A percentile compares a stretch with the other conserved stretches of the same genome.
Conservation (phyloP, 2,888 invertebrate genomes). For the Cheilosia vernalis region DNA sequence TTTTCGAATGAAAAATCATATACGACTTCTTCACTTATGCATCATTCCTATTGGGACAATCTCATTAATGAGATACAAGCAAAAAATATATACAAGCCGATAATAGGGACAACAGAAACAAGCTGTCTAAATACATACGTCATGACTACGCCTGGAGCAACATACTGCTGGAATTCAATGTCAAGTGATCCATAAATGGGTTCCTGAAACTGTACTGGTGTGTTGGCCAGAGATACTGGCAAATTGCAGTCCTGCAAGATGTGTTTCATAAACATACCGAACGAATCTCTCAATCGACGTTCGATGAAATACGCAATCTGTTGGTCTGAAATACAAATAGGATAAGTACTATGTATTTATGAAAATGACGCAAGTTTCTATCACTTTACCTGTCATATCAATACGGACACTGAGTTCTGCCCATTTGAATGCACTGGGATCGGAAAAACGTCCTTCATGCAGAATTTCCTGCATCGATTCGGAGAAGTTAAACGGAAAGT, state of each 20-base stretch:
- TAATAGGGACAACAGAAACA: not conserved
- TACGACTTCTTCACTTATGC: too few relatives aligned
- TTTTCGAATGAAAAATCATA: too few relatives aligned
- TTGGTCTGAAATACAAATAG: conserved; percentile 86
- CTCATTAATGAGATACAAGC: too few relatives aligned
- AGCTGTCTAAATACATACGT: conserved; percentile 85
- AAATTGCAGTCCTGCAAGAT: conserved; percentile 87
- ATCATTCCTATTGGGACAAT: not conserved
- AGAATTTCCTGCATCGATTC: conserved; percentile 85
- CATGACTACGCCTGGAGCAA: conserved; percentile 93
- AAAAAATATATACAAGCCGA: not conserved
- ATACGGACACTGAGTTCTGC: conserved; percentile 89
- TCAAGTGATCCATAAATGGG: conserved; percentile 89
- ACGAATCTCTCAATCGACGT: conserved; percentile 87
- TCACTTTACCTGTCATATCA: conserved; percentile 89
- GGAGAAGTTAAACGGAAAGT: conserved; percentile 90
- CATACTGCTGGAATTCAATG: conserved; percentile 90
- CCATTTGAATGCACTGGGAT: conserved; percentile 84
- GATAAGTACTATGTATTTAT: not conserved
- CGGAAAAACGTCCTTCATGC: conserved; percentile 85
- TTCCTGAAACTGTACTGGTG: conserved; percentile 88
- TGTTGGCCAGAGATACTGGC: conserved; percentile 84
- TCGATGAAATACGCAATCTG: conserved; percentile 91
- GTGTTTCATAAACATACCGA: conserved; percentile 87
- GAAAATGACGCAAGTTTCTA: not conserved